Evolutionary conservation across 2,797 vertebrate genomes (phyloP).

Genomic region (Lepilemur septentrionalis): DNA sequence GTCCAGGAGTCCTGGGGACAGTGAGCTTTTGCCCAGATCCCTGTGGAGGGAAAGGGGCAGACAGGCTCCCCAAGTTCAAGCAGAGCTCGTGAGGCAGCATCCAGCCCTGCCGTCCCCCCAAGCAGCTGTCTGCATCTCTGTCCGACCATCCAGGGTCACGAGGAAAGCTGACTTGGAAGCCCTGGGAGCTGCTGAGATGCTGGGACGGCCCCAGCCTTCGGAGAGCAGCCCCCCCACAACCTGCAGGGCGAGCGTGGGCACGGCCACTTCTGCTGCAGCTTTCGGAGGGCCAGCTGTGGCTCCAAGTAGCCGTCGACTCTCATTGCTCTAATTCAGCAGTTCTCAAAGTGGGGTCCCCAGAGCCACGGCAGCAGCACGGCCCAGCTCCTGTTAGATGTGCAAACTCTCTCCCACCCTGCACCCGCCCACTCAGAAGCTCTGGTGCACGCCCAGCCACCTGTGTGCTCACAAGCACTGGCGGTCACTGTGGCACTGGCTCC

Average conservation of each 20-base stretch:
- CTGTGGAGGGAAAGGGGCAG: background rate
- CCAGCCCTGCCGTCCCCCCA: background rate
- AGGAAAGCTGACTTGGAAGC: background rate
- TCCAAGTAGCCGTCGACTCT: background rate
- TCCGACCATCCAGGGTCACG: background rate
- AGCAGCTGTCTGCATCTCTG: too few species aligned
- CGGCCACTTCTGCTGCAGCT: background rate
- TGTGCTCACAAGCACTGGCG: background rate
- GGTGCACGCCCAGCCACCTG: too few species aligned
- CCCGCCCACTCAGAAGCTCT: too few species aligned
- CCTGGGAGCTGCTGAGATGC: background rate
- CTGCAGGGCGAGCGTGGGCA: background rate
- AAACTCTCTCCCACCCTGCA: accelerated
- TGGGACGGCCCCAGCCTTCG: too few species aligned
- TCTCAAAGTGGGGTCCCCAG: background rate
- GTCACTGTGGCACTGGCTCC: accelerated
- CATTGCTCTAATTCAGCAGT: background rate
- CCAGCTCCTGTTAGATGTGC: accelerated
- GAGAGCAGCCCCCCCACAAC: background rate
- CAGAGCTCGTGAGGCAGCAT: background rate
- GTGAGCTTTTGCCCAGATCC: background rate
- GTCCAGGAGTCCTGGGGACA: background rate
- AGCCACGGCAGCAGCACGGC: background rate
- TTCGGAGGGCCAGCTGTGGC: background rate
- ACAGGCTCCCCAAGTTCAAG: background rate